phyloP scores from a whole-genome alignment of 2,888 invertebrate genomes.

The Carterocephalus palaemon region DNA sequence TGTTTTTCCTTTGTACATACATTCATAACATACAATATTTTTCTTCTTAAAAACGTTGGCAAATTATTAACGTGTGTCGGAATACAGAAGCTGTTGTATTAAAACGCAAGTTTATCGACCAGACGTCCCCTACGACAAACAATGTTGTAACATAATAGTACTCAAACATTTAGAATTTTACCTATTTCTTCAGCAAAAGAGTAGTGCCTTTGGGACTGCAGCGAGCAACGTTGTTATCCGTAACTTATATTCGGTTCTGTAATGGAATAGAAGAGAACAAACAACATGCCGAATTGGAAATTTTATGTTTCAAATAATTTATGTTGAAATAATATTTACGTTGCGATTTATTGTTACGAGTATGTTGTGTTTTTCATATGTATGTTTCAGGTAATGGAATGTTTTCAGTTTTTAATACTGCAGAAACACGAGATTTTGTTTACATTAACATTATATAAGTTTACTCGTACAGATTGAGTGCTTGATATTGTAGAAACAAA shows the following conservation, averaged over 20 bases:
- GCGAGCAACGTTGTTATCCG: slow-evolving; percentile 22
- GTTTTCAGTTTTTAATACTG: neutral
- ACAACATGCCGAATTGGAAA: slow-evolving; percentile 11
- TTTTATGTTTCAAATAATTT: slow-evolving; percentile 22
- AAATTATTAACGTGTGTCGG: too few relatives aligned
- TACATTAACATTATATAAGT: neutral
- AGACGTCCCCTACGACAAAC: too few relatives aligned
- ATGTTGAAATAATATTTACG: slow-evolving; percentile 27
- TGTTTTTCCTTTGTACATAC: too few relatives aligned
- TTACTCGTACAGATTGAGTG: neutral
- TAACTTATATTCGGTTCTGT: slow-evolving; percentile 26
- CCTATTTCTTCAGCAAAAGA: slow-evolving; percentile 8
- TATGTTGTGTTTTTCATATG: slow-evolving; percentile 4
- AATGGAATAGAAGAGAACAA: slow-evolving; percentile 28
- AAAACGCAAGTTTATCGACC: too few relatives aligned
- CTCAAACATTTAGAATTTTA: slow-evolving; percentile 5
- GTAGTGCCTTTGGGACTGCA: slow-evolving; percentile 13
- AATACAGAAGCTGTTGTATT: too few relatives aligned
- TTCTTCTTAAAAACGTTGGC: too few relatives aligned
- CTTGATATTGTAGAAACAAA: too few relatives aligned
- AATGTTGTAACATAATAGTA: too few relatives aligned
- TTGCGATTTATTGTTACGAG: slow-evolving; percentile 11
- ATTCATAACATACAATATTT: too few relatives aligned
- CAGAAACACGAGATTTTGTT: slow-evolving; percentile 1
- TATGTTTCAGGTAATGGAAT: slow-evolving; percentile 1